Evolutionary conservation across 2,888 invertebrate genomes (phyloP).

Genomic region (Andricus curvator): DNA sequence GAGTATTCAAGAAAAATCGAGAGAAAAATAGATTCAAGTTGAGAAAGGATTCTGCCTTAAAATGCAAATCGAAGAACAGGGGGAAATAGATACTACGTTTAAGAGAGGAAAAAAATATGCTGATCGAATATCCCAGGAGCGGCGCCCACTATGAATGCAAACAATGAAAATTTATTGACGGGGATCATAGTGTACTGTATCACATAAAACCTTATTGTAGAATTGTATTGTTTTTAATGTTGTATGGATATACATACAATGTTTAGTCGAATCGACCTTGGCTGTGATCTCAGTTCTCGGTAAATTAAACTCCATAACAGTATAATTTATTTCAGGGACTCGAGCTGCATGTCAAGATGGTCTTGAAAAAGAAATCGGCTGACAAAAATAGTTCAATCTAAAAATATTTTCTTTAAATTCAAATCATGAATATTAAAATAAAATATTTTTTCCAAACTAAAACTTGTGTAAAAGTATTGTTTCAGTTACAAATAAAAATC

Average conservation of each 20-base stretch:
- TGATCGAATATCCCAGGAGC: slow-evolving; percentile 27
- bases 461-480: too few relatives aligned
- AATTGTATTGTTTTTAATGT: slow-evolving; percentile 27
- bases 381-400: background rate
- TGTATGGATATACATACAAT: slow-evolving; percentile 4
- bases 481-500: too few relatives aligned
- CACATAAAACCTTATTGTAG: slow-evolving; percentile 18
- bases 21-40: slow-evolving; percentile 24
- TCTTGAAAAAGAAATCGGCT: background rate
- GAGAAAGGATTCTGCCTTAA: slow-evolving; percentile 27
- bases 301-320: slow-evolving; percentile 12
- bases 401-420: too few relatives aligned
- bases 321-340: slow-evolving; percentile 28
- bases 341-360: background rate
- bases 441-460: too few relatives aligned
- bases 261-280: slow-evolving; percentile 25
- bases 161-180: slow-evolving; percentile 40
- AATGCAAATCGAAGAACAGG: slow-evolving; percentile 37
- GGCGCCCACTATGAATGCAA: slow-evolving; percentile 33
- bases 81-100: slow-evolving; percentile 4
- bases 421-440: too few relatives aligned
- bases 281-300: background rate
- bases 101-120: background rate
- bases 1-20: slow-evolving; percentile 21
- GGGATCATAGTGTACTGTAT: slow-evolving; percentile 20